Conservation (phyloP, 2,113 vertebrate species). For the Cygnus buccinator region DNA sequence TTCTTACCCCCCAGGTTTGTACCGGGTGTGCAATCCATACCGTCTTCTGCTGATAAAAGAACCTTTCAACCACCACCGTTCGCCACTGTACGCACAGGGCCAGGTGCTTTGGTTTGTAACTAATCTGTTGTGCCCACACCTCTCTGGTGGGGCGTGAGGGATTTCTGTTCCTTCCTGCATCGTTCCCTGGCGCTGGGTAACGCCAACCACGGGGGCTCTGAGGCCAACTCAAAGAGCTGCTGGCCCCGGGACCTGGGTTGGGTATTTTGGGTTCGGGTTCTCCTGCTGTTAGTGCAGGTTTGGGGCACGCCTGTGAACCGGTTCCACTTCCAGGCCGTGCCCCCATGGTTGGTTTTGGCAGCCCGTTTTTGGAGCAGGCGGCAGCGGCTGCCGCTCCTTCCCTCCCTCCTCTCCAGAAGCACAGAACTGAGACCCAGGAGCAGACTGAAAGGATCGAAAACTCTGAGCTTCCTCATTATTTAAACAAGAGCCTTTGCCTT, state of each 20-base stretch:
- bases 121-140: not conserved
- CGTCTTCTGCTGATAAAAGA: not conserved
- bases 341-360: no score
- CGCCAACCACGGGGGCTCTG: not conserved
- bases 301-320: no score
- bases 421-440: not conserved
- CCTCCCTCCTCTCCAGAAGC: not conserved
- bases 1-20: fast-evolving
- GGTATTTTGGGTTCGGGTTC: fast-evolving
- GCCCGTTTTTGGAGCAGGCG: no score
- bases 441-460: not conserved
- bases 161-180: not conserved
- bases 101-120: not conserved
- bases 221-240: not conserved
- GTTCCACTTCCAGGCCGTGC: no score
- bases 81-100: not conserved
- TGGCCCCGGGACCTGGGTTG: no score
- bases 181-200: fast-evolving
- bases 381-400: not conserved
- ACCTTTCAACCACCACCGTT: not conserved
- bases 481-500: not conserved
- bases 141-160: no score
- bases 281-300: fast-evolving
- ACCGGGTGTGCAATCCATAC: no score
- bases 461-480: not conserved